phyloP scores from a whole-genome alignment of 2,113 vertebrate species.

The Delphinapterus leucas region DNA sequence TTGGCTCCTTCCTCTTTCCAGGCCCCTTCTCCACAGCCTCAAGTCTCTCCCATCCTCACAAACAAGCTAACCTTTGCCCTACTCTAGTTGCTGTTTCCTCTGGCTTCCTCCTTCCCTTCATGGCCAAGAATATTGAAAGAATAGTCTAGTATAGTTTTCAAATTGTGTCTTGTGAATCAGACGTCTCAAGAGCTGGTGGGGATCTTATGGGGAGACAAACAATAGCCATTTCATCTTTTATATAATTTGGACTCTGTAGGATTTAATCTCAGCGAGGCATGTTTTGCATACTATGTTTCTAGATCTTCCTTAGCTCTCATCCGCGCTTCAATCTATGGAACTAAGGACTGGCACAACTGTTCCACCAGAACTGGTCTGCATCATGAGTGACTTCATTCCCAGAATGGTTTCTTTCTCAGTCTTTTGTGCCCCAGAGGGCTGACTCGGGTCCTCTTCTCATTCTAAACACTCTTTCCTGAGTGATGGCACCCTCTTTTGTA shows the following conservation, averaged over 20 bases:
- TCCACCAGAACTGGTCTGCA: not conserved
- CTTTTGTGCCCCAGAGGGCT: not conserved
- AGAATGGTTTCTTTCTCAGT: not conserved
- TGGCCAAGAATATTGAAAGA: not conserved
- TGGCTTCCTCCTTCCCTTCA: not conserved
- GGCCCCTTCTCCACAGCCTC: not conserved
- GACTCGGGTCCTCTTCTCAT: not conserved
- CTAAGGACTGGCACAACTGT: not conserved
- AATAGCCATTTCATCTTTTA: not conserved
- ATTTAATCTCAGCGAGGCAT: not conserved
- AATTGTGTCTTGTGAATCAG: not conserved
- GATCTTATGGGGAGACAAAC: not conserved
- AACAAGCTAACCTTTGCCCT: not conserved
- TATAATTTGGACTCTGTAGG: not conserved
- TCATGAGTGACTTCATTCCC: not conserved
- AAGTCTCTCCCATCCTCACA: not conserved
- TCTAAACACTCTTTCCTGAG: not conserved
- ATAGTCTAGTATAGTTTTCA: not conserved
- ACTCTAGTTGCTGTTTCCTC: not conserved
- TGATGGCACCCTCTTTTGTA: not conserved
- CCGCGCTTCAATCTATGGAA: not conserved
- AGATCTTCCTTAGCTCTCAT: not conserved
- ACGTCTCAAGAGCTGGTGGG: not conserved
- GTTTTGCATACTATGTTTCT: not conserved
- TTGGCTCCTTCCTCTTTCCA: not conserved